These are phyloP conservation scores for Mohoua ochrocephala DNA, from an alignment of 2,113 vertebrate genomes.

Conservation along the genomic window DNA sequence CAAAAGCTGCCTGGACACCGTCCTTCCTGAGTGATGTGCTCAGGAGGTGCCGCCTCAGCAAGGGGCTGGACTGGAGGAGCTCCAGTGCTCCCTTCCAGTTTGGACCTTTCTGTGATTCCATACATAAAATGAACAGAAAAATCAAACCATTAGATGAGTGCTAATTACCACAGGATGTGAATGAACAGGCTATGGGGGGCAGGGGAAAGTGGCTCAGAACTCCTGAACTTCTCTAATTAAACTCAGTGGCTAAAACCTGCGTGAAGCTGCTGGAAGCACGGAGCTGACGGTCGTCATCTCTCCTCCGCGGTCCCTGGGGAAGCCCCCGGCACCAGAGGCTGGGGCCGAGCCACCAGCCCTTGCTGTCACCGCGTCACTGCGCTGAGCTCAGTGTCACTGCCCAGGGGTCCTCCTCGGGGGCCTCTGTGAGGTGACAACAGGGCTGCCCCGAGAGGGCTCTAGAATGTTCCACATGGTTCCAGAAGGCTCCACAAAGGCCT, in stretches of 20 bases:
- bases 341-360: not conserved
- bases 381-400: rapidly evolving
- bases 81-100: not conserved
- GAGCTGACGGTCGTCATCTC: rapidly evolving
- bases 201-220: not conserved
- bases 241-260: not conserved
- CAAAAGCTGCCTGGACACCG: not conserved
- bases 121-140: not conserved
- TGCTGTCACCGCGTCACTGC: not conserved
- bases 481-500: not conserved
- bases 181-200: not conserved
- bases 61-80: not conserved
- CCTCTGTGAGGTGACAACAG: not conserved
- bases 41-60: not conserved
- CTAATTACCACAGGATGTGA: not conserved
- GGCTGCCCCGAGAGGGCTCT: not conserved
- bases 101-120: not conserved
- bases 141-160: not conserved
- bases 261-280: not conserved
- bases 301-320: not conserved
- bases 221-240: not conserved
- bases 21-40: not conserved
- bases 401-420: not conserved
- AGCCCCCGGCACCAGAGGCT: rapidly evolving
- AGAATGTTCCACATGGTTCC: rapidly evolving